phyloP scores from a whole-genome alignment of 2,888 invertebrate genomes.

The Aproaerema taeniolella region DNA sequence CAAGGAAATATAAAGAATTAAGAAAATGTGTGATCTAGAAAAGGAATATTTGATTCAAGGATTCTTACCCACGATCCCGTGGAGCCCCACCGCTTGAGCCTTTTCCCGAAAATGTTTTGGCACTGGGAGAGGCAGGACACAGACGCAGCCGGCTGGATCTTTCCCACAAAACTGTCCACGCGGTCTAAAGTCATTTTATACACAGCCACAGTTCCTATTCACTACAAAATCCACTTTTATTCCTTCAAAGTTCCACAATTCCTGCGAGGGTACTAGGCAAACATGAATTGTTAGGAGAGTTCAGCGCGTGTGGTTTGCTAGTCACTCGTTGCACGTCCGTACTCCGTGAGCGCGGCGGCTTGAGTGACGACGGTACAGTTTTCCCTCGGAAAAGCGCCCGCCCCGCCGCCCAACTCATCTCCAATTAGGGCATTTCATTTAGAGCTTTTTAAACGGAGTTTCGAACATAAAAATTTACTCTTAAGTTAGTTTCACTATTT shows the following conservation, averaged over 20 bases:
- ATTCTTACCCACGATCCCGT: slow-evolving; percentile 86
- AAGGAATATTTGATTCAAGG: too few species aligned
- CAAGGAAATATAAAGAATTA: too few species aligned
- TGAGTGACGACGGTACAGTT: slow-evolving; percentile 39
- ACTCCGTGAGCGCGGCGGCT: slow-evolving; percentile 40
- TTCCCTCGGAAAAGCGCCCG: slow-evolving; percentile 56
- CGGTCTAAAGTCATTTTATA: slow-evolving; percentile 69
- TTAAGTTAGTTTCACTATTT: too few species aligned
- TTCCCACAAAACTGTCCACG: slow-evolving; percentile 64
- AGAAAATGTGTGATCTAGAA: too few species aligned
- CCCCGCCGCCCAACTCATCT: slow-evolving; percentile 44
- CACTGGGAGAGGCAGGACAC: slow-evolving; percentile 75
- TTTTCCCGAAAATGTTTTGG: slow-evolving; percentile 81
- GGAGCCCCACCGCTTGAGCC: slow-evolving; percentile 84
- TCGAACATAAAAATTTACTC: too few species aligned
- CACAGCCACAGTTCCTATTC: slow-evolving; percentile 22
- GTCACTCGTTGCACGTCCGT: too few species aligned
- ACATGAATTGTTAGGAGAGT: too few species aligned
- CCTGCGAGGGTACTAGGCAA: not conserved
- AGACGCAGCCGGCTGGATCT: slow-evolving; percentile 69
- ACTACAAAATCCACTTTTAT: slow-evolving; percentile 3
- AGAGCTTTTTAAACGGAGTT: slow-evolving; percentile 38
- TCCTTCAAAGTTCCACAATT: not conserved
- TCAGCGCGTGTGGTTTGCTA: too few species aligned
- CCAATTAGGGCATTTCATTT: slow-evolving; percentile 34